Conservation (phyloP, 2,797 vertebrate genomes). For the Micromesistius poutassou region DNA sequence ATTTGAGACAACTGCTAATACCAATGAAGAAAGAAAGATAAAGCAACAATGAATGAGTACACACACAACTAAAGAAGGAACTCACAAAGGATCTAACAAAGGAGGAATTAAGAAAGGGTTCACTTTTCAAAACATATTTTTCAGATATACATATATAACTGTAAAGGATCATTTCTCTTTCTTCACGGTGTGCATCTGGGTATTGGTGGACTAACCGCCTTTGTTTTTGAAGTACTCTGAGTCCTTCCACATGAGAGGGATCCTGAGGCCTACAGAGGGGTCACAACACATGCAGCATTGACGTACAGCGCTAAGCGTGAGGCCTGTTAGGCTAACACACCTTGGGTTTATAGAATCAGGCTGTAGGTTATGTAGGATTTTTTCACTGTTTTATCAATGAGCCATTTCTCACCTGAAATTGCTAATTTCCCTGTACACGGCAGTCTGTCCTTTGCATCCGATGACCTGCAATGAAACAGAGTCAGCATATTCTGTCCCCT, state of each 20-base stretch:
- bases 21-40: no score
- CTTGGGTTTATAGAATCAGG: neutral
- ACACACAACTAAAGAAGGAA: no score
- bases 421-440: conserved; percentile 78
- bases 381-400: neutral
- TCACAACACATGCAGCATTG: neutral
- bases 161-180: neutral
- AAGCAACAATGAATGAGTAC: no score
- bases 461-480: conserved; percentile 62
- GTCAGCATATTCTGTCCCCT: neutral
- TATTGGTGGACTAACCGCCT: conserved; percentile 71
- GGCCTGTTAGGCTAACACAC: neutral
- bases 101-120: no score
- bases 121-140: no score
- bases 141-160: no score
- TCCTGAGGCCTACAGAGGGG: conserved; percentile 74
- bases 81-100: no score
- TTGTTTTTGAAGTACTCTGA: conserved; percentile 90
- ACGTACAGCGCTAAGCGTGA: neutral
- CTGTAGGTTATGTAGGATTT: neutral
- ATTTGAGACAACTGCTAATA: no score
- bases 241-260: conserved; percentile 93
- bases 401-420: conserved; percentile 74
- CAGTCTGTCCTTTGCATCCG: conserved; percentile 66
- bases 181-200: neutral